Evolutionary conservation across 2,888 invertebrate species (phyloP).

Genomic region (Dromius quadrimaculatus): DNA sequence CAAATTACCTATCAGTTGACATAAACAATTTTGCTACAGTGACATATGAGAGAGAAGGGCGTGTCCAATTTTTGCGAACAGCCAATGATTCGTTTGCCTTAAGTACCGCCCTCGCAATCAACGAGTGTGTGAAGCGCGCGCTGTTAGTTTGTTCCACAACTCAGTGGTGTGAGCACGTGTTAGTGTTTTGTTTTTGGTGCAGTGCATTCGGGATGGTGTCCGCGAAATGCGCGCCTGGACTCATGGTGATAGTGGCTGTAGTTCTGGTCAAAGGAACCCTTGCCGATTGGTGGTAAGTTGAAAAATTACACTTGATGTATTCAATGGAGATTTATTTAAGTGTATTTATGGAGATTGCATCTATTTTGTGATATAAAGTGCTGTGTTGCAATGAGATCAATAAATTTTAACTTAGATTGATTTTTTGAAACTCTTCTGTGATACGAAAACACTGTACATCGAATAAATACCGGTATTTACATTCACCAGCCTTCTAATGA

Average conservation of each 20-base stretch:
- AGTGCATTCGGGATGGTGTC: constrained; percentile 39
- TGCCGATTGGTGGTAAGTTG: constrained; percentile 49
- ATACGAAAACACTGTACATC: too few relatives aligned
- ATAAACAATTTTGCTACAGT: constrained; percentile 4
- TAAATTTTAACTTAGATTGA: too few relatives aligned
- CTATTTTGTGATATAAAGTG: too few relatives aligned
- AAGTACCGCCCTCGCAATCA: constrained; percentile 10
- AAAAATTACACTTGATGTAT: too few relatives aligned
- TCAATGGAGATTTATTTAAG: too few relatives aligned
- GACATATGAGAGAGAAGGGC: constrained; percentile 3
- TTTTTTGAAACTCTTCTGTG: too few relatives aligned
- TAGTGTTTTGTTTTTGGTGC: constrained; percentile 2
- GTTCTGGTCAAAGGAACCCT: constrained; percentile 37
- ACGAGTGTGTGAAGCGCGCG: constrained; percentile 17
- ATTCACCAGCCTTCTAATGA: too few relatives aligned
- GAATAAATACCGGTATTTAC: too few relatives aligned
- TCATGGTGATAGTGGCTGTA: constrained; percentile 20
- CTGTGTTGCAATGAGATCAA: too few relatives aligned
- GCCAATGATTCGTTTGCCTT: not conserved
- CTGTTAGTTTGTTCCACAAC: not conserved
- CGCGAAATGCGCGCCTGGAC: constrained; percentile 13
- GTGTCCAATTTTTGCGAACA: not conserved
- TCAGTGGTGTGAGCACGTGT: not conserved
- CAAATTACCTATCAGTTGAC: too few relatives aligned
- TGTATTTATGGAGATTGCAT: too few relatives aligned